A percentile compares a stretch with the other conserved stretches of the same genome.
These are phyloP conservation scores for Oryzaephilus surinamensis DNA, from an alignment of 1,140 invertebrate species.

Conservation along the genomic window DNA sequence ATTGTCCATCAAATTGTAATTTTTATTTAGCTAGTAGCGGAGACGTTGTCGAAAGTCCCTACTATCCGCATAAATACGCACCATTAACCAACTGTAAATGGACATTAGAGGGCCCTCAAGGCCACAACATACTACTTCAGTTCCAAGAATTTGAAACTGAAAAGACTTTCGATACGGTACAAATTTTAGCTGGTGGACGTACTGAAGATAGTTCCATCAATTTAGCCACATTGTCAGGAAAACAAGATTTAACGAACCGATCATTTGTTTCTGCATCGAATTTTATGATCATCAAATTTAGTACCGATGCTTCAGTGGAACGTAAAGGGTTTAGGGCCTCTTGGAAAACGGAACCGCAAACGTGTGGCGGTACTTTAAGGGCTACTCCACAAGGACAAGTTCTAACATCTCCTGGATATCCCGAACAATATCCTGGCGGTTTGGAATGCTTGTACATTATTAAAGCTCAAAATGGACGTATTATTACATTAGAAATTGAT, in stretches of 20 bases:
- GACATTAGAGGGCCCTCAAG: conserved; percentile 92
- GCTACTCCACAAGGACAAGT: conserved; percentile 74
- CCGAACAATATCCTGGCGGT: conserved; percentile 84
- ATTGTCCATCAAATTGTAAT: conserved; percentile 78
- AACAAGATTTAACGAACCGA: conserved; percentile 69
- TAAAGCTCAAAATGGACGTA: conserved; percentile 75
- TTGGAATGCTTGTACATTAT: conserved; percentile 90
- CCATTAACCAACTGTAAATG: conserved; percentile 89
- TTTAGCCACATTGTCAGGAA: conserved; percentile 82
- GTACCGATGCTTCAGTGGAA: conserved; percentile 86
- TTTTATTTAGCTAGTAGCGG: conserved; percentile 87
- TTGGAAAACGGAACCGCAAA: conserved; percentile 87
- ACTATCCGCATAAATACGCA: conserved; percentile 87
- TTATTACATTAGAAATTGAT: conserved; percentile 81
- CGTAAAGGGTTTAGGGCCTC: conserved; percentile 87
- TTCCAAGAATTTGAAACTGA: conserved; percentile 97
- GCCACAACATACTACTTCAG: conserved; percentile 82
- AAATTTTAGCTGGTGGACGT: conserved; percentile 86
- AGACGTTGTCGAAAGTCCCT: conserved; percentile 90
- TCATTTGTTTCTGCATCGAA: conserved; percentile 90
- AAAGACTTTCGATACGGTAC: conserved; percentile 90
- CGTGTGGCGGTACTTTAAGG: conserved; percentile 72
- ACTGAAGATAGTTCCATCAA: conserved; percentile 90
- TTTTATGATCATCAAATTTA: conserved; percentile 97
- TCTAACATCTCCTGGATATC: conserved; percentile 82